phyloP scores from a whole-genome alignment of 2,797 vertebrate genomes.

The Microcaecilia unicolor region DNA sequence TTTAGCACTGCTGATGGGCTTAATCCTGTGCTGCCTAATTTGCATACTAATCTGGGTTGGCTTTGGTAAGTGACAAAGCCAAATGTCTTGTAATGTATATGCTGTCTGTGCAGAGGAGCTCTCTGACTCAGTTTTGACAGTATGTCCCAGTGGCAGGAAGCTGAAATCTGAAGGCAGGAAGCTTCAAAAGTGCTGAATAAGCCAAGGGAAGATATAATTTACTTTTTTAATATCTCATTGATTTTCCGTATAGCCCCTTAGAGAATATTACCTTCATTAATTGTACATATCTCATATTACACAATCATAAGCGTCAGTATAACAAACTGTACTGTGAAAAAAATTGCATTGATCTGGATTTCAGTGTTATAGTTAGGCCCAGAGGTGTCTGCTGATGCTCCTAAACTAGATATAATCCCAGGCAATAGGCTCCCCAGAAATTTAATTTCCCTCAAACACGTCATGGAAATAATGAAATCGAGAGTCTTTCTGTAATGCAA shows the following conservation, averaged over 20 bases:
- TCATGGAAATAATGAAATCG: slow-evolving; percentile 12
- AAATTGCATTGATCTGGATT: background rate
- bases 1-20: slow-evolving; percentile 32
- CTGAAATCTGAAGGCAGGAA: too few species aligned
- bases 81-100: slow-evolving; percentile 25
- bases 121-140: slow-evolving; percentile 43
- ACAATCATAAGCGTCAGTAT: background rate
- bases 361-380: background rate
- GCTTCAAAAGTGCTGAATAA: slow-evolving; percentile 15
- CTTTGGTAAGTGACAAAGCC: slow-evolving; percentile 25
- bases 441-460: background rate
- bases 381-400: background rate
- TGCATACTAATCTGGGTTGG: slow-evolving; percentile 25
- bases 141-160: slow-evolving; percentile 40
- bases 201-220: slow-evolving; percentile 2
- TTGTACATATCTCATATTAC: slow-evolving; percentile 5
- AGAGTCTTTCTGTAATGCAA: slow-evolving; percentile 15
- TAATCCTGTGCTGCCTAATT: slow-evolving; percentile 25
- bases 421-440: background rate
- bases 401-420: background rate
- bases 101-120: slow-evolving; percentile 26
- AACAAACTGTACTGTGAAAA: background rate
- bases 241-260: slow-evolving; percentile 1
- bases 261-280: slow-evolving; percentile 4
- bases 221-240: slow-evolving; percentile 6